Evolutionary conservation across 2,888 invertebrate species (phyloP), one percentile per base, ranked within the genome.

Genomic region (Torymus aiolomorphi): DNA sequence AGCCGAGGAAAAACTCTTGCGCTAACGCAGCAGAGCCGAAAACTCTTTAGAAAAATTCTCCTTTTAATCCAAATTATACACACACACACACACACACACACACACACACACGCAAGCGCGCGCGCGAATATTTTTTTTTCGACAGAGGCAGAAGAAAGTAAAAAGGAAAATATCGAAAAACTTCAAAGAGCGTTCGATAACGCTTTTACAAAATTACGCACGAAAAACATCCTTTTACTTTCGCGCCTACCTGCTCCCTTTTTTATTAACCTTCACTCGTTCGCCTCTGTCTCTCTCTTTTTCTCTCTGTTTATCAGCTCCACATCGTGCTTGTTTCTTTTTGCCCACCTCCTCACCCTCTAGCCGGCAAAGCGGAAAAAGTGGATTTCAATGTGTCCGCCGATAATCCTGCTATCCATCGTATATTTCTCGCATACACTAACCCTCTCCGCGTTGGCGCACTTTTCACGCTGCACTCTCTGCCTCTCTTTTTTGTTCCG

Each of bases 161-260:
- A 67, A 59, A 59, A 51, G 11, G n/a, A 10, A 51, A 69, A 59
- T n/a, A 51, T 42, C 42, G n/a, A 42, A 13, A 14, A 52, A 73
- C 73, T 73, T 78, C 73, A 78, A 78, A 78, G 78, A 8, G 31
- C 61, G 56, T 66, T 67, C 49, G 65, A 65, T 71, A 76, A 71
- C 71, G 63, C 71, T 71, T 71, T 77, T 77, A 77, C 71, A 77
- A 77, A 77, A 78, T 78, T 78, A 78, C 72, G 56, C n/a, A 63
- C 62, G 54, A 62, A 76, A 67, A 70, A 63, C 70, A 76, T 76
- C 70, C 76, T 70, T 76, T 76, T 57, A 69, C 70, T 76, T 76
- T 65, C 72, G 72, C 72, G 72, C 78, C 78, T 78, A 42, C 62
- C 42, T 59, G 61, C 61, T 24, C 65, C 14, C 18, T 69, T 54